Conservation (phyloP, 2,113 vertebrate genomes). For the Salvelinus fontinalis region DNA sequence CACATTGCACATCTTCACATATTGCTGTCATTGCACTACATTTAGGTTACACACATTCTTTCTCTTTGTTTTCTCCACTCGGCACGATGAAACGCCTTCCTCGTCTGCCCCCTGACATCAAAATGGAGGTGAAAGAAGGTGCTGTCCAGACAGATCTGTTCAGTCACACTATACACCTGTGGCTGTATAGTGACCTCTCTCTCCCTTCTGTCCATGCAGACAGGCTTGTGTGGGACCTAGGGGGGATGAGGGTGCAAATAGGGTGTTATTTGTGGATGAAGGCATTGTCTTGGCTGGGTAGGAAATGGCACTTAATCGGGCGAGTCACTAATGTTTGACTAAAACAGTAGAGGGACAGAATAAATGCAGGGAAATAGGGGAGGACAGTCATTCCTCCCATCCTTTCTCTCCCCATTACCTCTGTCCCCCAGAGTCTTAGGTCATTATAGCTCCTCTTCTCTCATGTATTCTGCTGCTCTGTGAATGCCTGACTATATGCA, state of each 20-base stretch:
- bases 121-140: neutral
- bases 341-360: neutral
- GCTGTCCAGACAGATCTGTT: neutral
- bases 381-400: neutral
- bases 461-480: neutral
- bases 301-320: neutral
- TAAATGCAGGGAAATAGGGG: neutral
- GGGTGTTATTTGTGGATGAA: neutral
- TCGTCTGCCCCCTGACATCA: neutral
- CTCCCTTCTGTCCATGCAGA: neutral
- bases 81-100: no score
- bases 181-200: neutral
- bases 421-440: constrained; percentile 4
- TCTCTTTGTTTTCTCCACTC: neutral
- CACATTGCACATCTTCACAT: neutral
- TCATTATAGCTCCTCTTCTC: constrained; percentile 7
- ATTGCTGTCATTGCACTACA: neutral
- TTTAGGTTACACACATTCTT: neutral
- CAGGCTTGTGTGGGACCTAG: neutral
- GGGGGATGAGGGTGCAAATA: neutral
- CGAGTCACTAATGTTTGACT: neutral
- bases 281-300: neutral
- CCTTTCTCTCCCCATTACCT: constrained; percentile 3
- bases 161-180: neutral
- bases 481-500: neutral